A percentile compares a stretch with the other conserved stretches of the same genome.
phyloP scores from a whole-genome alignment of 2,113 vertebrate species.

The Dolichotis patagonum region DNA sequence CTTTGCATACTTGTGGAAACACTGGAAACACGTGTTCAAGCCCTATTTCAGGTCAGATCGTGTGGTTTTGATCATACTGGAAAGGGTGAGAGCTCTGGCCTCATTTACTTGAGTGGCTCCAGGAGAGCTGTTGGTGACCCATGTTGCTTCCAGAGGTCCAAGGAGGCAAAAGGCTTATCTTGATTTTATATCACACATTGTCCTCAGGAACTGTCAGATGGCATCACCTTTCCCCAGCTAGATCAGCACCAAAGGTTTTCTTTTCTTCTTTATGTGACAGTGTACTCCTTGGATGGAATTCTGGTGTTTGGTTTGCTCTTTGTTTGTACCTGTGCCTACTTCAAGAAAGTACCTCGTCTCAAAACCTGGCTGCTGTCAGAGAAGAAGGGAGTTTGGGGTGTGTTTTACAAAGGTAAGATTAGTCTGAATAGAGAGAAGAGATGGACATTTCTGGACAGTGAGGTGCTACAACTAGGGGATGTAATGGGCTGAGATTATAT shows the following conservation, averaged over 20 bases:
- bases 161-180: constrained; percentile 82
- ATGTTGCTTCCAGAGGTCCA: constrained; percentile 86
- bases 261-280: constrained; percentile 80
- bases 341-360: constrained; percentile 96
- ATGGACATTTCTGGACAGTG: not conserved
- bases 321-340: constrained; percentile 97
- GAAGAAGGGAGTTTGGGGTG: constrained; percentile 96
- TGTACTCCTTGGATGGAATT: constrained; percentile 95
- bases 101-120: constrained; percentile 98
- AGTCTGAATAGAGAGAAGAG: not conserved
- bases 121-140: constrained; percentile 98
- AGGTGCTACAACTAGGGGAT: not conserved
- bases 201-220: not conserved
- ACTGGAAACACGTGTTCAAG: constrained; percentile 98
- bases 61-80: constrained; percentile 98
- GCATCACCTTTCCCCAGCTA: not conserved
- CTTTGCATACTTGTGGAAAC: constrained; percentile 98
- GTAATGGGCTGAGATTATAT: not conserved
- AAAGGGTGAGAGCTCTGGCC: constrained; percentile 97
- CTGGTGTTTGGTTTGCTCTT: constrained; percentile 96
- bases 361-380: constrained; percentile 95
- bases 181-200: not conserved
- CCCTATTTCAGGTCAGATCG: constrained; percentile 97
- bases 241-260: not conserved
- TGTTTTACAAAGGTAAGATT: constrained; percentile 96